Percentiles rank a stretch among this genome's conserved stretches.
Evolutionary conservation across 2,888 invertebrate genomes (phyloP).

Genomic region (Flabesymbios commensalis): DNA sequence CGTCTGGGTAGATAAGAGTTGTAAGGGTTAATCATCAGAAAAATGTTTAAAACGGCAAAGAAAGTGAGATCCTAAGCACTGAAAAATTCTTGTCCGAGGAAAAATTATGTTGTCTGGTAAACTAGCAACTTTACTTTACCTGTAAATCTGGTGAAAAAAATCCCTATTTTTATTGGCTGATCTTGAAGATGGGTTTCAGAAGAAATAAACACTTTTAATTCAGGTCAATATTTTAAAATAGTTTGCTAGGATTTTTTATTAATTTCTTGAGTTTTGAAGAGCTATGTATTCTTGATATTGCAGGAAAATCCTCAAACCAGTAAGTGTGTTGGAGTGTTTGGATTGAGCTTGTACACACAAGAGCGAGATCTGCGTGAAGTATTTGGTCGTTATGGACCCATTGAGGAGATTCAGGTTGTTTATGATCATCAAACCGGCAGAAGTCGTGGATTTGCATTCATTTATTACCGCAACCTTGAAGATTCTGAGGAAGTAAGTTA

Average conservation of each 20-base stretch:
- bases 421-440: conserved; percentile 87
- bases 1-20: too few relatives aligned
- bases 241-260: too few relatives aligned
- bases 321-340: conserved; percentile 92
- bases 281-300: conserved; percentile 19
- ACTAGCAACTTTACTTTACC: too few relatives aligned
- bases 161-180: neutral
- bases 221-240: too few relatives aligned
- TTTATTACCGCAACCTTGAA: conserved; percentile 84
- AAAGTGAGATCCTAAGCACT: too few relatives aligned
- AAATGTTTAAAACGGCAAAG: too few relatives aligned
- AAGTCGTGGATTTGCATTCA: conserved; percentile 95
- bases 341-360: conserved; percentile 88
- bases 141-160: neutral
- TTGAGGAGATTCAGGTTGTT: conserved; percentile 89
- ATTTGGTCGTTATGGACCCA: conserved; percentile 88
- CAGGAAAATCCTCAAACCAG: conserved; percentile 85
- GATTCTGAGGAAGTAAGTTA: conserved; percentile 76
- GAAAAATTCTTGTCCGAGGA: too few relatives aligned
- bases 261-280: neutral
- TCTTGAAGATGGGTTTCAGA: neutral
- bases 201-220: neutral
- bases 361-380: conserved; percentile 90
- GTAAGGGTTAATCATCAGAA: too few relatives aligned
- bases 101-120: too few relatives aligned